Evolutionary conservation across 2,113 vertebrate genomes (phyloP).

Genomic region (Oenanthe oenanthe): DNA sequence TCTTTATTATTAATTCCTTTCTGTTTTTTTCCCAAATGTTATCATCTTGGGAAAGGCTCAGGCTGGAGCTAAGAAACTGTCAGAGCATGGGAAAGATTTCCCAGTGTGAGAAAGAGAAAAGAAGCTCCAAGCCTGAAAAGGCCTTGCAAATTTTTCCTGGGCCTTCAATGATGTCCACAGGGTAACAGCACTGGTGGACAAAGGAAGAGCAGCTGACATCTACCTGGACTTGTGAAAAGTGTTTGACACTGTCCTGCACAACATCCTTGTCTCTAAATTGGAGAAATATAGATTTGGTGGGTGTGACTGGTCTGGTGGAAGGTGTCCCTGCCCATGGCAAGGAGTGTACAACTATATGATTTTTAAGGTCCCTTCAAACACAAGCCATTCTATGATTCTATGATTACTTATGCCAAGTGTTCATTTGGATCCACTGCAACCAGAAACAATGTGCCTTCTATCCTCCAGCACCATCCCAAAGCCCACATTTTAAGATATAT

Average conservation of each 20-base stretch:
- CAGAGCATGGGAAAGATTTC: no score
- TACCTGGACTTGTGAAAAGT: background rate
- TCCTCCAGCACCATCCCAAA: background rate
- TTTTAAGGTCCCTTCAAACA: background rate
- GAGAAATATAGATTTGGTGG: background rate
- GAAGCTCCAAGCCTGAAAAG: no score
- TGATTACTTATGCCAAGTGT: background rate
- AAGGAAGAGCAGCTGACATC: background rate
- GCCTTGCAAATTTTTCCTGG: no score
- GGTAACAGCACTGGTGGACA: background rate
- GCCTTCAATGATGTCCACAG: no score
- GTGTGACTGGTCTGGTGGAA: background rate
- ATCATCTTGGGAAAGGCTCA: no score
- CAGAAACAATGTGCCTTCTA: background rate
- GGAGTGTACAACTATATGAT: rapidly evolving
- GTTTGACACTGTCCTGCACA: background rate
- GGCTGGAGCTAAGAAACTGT: no score
- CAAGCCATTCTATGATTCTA: background rate
- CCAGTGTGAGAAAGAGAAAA: no score
- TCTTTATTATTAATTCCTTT: no score
- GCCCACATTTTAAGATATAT: background rate
- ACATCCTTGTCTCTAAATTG: background rate
- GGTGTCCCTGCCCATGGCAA: background rate
- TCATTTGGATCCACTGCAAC: background rate
- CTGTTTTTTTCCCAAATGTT: no score